Evolutionary conservation across 2,797 vertebrate species (phyloP), one percentile per base, ranked within the genome.

Genomic region (Mallotus villosus): DNA sequence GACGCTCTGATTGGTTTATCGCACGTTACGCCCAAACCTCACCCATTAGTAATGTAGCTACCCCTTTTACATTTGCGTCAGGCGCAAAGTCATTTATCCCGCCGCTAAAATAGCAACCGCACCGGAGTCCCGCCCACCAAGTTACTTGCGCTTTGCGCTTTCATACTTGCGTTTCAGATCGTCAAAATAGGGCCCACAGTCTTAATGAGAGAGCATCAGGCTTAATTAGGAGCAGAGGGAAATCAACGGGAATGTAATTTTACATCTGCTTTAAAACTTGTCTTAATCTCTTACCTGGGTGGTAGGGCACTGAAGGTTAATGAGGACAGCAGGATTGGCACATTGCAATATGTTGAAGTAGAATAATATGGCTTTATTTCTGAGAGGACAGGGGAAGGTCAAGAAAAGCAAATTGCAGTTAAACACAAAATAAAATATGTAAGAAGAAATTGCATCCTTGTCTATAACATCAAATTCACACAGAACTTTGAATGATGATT

Each of bases 341-440:
- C 97, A 99, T 90, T 94, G 95, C 78, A 99, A 87, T 85, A 97
- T 93, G 90, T 98, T 98, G 89, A 98, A 97, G 89, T 98, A 97
- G 93, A 99, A 97, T 86, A 99, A 94, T 94, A 95, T 89, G 78
- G 93, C 92, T 95, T 97, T 98, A 92, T 98, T 97, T 94, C 97
- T 99, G 82, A 51, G 76, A 78, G 67, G 83, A 92, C 80, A 76
- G 76, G 82, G 64, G 68, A 81, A 57, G 41, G 81, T 80, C 61
- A 80, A 64, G 61, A 58, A 76, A 27, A 64, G 5, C 17, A 25
- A 68, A n/a, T 27, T 16, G 24, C 11, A 69, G 81, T 60, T 63
- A 24, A 63, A 29, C 17, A 2, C 46, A 49, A 22, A 27, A 5
- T n/a, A 51, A 51, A 11, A 49, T 22, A 25, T 3, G 12, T 5